Evolutionary conservation across 2,797 vertebrate genomes (phyloP).

Genomic region (Eospalax fontanierii): DNA sequence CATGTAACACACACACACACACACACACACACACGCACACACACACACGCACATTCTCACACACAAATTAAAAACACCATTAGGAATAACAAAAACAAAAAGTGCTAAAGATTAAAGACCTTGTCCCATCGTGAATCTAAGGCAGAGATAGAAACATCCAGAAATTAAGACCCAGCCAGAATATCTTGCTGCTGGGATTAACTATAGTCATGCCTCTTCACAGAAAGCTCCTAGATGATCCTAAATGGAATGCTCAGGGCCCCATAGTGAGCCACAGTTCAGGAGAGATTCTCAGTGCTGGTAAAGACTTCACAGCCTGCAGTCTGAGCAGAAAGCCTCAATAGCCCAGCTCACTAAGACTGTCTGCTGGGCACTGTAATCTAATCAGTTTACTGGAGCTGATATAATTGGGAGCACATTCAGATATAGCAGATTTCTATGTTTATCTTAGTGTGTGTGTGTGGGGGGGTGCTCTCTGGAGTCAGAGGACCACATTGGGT

Average conservation of each 20-base stretch:
- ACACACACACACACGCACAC: too few relatives aligned
- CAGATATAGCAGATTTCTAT: background rate
- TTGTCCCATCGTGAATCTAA: background rate
- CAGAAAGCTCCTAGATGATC: background rate
- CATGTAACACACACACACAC: too few relatives aligned
- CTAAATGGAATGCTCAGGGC: background rate
- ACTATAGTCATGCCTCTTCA: background rate
- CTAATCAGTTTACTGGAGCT: background rate
- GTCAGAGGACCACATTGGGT: background rate
- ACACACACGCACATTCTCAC: too few relatives aligned
- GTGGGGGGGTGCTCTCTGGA: background rate
- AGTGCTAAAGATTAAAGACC: background rate
- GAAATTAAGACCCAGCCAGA: background rate
- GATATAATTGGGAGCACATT: background rate
- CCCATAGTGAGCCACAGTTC: too few relatives aligned
- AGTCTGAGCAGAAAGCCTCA: background rate
- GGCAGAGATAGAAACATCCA: background rate
- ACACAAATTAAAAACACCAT: background rate
- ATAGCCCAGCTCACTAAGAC: background rate
- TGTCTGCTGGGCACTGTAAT: fast-evolving
- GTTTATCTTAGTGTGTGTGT: background rate
- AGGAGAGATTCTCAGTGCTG: background rate
- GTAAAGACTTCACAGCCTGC: background rate
- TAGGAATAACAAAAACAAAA: background rate
- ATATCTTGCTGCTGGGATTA: background rate